Conservation (phyloP, 2,113 vertebrate species). For the Eublepharis macularius region DNA sequence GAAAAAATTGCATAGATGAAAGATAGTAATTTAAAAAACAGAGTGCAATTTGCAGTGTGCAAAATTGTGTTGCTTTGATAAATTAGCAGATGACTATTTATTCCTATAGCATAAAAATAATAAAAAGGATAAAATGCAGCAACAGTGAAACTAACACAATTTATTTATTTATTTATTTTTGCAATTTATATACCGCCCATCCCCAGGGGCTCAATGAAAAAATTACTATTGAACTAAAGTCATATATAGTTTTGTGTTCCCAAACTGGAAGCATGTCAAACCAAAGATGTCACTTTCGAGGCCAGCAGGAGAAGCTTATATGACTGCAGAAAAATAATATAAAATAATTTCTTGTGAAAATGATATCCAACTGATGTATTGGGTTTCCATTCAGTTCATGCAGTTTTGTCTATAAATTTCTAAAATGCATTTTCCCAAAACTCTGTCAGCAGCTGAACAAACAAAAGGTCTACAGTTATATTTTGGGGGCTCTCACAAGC, state of each 20-base stretch:
- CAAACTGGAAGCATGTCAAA: background rate
- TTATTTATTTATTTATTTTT: too few relatives aligned
- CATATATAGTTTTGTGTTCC: background rate
- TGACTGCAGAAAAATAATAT: background rate
- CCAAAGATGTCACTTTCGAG: background rate
- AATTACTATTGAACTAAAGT: background rate
- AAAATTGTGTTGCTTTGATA: background rate
- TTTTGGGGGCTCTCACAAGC: background rate
- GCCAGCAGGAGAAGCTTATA: background rate
- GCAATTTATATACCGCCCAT: too few relatives aligned
- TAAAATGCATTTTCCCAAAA: background rate
- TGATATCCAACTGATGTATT: background rate
- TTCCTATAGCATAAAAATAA: background rate
- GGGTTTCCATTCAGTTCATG: background rate
- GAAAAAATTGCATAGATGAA: background rate
- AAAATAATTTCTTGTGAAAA: constrained; percentile 8
- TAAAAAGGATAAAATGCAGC: background rate
- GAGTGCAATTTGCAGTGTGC: background rate
- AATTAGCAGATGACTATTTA: background rate
- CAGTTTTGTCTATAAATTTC: background rate
- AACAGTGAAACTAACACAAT: background rate
- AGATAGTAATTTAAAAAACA: background rate
- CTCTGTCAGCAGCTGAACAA: background rate
- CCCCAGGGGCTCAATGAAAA: too few relatives aligned
- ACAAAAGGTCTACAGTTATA: background rate